phyloP scores from a whole-genome alignment of 2,113 vertebrate species.

The Aptenodytes patagonicus region DNA sequence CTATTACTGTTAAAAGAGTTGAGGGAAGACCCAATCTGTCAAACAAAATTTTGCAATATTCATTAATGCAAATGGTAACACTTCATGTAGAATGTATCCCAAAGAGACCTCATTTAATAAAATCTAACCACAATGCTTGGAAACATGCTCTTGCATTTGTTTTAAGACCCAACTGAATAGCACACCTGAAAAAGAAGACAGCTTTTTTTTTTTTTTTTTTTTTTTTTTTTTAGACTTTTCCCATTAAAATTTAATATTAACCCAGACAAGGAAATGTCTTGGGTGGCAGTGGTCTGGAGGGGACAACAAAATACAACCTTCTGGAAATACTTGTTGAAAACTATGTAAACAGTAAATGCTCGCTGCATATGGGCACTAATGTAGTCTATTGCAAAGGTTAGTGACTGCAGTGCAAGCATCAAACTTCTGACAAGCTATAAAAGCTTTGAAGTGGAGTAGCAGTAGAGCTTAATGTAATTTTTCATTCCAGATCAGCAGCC shows the following conservation, averaged over 20 bases:
- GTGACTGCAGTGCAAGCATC: background rate
- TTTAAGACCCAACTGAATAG: background rate
- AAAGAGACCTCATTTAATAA: background rate
- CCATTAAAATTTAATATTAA: background rate
- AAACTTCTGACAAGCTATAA: background rate
- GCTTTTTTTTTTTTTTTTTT: background rate
- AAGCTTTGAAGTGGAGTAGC: background rate
- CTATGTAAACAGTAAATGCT: background rate
- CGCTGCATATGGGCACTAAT: background rate
- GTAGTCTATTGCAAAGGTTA: background rate
- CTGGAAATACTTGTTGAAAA: background rate
- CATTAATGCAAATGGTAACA: background rate
- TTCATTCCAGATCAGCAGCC: background rate
- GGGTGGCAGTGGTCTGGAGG: background rate
- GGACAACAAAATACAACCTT: background rate
- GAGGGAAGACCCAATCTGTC: background rate
- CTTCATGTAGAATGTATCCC: rapidly evolving
- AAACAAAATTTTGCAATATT: background rate
- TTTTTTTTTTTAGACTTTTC: background rate
- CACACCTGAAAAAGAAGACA: background rate
- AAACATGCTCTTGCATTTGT: background rate
- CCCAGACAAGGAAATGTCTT: background rate
- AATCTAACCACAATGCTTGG: background rate
- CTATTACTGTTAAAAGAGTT: background rate
- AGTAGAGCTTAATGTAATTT: background rate